These are phyloP conservation scores for Polyergus mexicanus DNA, from an alignment of 1,140 invertebrate species.

Conservation along the genomic window DNA sequence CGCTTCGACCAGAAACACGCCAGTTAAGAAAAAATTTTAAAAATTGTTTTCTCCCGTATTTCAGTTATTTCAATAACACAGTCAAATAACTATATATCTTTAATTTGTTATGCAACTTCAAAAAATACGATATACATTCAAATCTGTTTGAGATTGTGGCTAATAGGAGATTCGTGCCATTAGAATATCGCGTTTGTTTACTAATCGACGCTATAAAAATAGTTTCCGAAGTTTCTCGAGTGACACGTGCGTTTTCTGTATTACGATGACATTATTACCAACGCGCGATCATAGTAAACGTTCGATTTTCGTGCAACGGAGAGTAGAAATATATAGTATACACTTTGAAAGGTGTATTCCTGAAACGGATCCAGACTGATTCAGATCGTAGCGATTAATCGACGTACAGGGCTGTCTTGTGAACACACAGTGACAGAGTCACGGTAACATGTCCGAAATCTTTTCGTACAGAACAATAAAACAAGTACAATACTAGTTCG, in stretches of 20 bases:
- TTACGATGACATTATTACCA: not conserved
- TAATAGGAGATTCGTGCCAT: not conserved
- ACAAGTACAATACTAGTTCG: not conserved
- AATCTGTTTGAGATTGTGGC: not conserved
- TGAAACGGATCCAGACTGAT: conserved; percentile 22
- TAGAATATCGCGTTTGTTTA: not conserved
- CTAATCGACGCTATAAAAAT: not conserved
- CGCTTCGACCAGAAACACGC: not conserved
- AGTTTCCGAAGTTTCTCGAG: not conserved
- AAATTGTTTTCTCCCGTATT: not conserved
- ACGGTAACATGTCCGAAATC: not conserved
- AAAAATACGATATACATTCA: conserved; percentile 13
- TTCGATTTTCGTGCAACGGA: not conserved
- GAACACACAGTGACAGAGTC: not conserved
- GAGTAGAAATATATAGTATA: not conserved
- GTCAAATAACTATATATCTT: not conserved
- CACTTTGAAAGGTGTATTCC: not conserved
- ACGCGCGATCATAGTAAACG: not conserved
- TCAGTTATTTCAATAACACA: not conserved
- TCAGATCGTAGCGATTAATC: conserved; percentile 10
- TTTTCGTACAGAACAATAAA: not conserved
- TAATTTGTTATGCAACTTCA: not conserved
- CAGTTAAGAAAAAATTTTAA: not conserved
- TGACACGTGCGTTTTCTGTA: not conserved
- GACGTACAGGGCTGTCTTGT: conserved; percentile 10